Evolutionary conservation across 2,888 invertebrate genomes (phyloP), one percentile per base, ranked within the genome.

Genomic region (Heliconius hortense): DNA sequence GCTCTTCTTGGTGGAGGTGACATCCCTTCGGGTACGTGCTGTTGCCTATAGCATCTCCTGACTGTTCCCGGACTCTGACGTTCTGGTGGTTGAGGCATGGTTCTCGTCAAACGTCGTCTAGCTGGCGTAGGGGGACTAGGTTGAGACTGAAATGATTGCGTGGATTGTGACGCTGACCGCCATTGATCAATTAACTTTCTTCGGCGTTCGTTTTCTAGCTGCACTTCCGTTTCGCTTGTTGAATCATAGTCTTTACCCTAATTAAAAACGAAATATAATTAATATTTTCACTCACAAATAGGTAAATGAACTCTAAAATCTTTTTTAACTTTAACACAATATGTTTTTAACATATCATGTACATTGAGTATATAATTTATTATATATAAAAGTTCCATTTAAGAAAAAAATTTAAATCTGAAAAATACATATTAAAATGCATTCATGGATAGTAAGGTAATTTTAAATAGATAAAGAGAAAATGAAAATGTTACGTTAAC

Each of bases 191-290:
- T 94, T 63, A 97, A 91, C 24, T 95, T 93, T 81, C 95, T 95
- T 77, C 96, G 94, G 74, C 96, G 95, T 75, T 96, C 96, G 72
- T 95, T 95, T 85, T 96, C 96, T 82, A 95, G 87, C 67, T 95
- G 95, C 71, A 95, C 94, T 92, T 97, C 97, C 75, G 96, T 95
- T 89, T 97, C 97, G 87, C 96, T 96, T 77, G 95, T 94, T 13
- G 96, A 96, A 86, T 97, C 97, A 88, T 97, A 97, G 86, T 97
- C 97, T 79, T 96, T 96, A 76, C 97, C 97, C 97, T 97, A 90
- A 71, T 63, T n/a, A 63, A 62, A 43, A 77, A 53, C 24, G 8
- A 63, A 75, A 26, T 43, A 26, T 64, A 10, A 53, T 70, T 28
- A 64, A 53, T 43, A 26, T 60, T 11, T 66, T 13, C 15, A 39